Conservation (phyloP, 2,888 invertebrate species). For the Bombylius discolor region DNA sequence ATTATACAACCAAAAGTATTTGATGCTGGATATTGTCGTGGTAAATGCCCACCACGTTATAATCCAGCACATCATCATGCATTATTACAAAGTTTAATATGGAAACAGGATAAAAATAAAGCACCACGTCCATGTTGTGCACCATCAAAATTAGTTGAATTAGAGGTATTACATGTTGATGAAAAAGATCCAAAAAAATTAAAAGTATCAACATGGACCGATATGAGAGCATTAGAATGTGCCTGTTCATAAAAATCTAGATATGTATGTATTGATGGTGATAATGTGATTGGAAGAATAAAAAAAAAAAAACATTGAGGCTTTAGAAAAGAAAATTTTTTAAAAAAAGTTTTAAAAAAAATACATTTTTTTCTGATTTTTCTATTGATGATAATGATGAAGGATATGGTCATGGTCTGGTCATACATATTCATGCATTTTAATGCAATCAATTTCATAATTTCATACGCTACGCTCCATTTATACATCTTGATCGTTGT, state of each 20-base stretch:
- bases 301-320: too few relatives aligned
- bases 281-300: too few relatives aligned
- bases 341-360: too few relatives aligned
- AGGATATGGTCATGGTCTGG: too few relatives aligned
- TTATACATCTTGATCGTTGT: too few relatives aligned
- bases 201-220: slow-evolving; percentile 53
- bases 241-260: slow-evolving; percentile 46
- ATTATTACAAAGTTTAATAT: slow-evolving; percentile 51
- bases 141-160: slow-evolving; percentile 49
- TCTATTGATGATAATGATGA: too few relatives aligned
- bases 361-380: too few relatives aligned
- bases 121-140: slow-evolving; percentile 52
- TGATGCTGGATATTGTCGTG: slow-evolving; percentile 58
- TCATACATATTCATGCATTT: too few relatives aligned
- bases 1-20: slow-evolving; percentile 56
- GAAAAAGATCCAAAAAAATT: slow-evolving; percentile 47
- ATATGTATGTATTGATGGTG: too few relatives aligned
- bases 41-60: slow-evolving; percentile 52
- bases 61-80: slow-evolving; percentile 61
- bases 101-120: slow-evolving; percentile 44
- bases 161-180: slow-evolving; percentile 53
- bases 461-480: too few relatives aligned
- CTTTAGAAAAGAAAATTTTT: too few relatives aligned
- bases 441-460: too few relatives aligned
- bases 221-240: slow-evolving; percentile 58